A percentile compares a stretch with the other conserved stretches of the same genome.
phyloP scores from a whole-genome alignment of 2,888 invertebrate species.

The Stenolophus ochropezus region DNA sequence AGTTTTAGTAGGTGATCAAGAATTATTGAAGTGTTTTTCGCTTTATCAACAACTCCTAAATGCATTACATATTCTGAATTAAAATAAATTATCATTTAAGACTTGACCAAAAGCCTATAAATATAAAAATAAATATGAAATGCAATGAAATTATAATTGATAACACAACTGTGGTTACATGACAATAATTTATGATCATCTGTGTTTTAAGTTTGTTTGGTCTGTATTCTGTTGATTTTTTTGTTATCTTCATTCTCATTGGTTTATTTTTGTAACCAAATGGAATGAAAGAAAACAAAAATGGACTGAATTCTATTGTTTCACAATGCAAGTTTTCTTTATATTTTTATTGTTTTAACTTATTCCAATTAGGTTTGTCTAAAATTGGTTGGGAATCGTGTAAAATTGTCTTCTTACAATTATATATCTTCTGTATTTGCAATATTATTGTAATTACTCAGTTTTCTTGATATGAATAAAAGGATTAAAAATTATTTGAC shows the following conservation, averaged over 20 bases:
- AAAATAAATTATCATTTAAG: too few relatives aligned
- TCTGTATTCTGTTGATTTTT: neutral
- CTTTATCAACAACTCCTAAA: too few relatives aligned
- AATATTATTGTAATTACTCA: constrained; percentile 37
- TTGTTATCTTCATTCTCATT: neutral
- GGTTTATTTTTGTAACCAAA: constrained; percentile 9
- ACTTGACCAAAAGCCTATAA: too few relatives aligned
- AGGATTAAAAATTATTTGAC: neutral
- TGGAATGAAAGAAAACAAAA: neutral
- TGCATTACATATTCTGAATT: too few relatives aligned
- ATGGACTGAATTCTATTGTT: constrained; percentile 25
- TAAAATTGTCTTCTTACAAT: constrained; percentile 31
- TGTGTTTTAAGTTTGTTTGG: neutral
- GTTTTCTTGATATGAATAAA: constrained; percentile 49
- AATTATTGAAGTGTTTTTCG: too few relatives aligned
- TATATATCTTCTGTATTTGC: constrained; percentile 38
- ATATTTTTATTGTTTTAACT: constrained; percentile 28
- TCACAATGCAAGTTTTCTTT: constrained; percentile 3
- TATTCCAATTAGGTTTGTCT: constrained; percentile 32
- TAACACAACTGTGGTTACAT: too few relatives aligned
- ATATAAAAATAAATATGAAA: too few relatives aligned
- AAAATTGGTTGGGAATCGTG: constrained; percentile 16
- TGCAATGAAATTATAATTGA: too few relatives aligned
- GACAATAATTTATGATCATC: too few relatives aligned
- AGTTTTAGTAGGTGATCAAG: neutral